Evolutionary conservation across 2,113 vertebrate species (phyloP).

Genomic region (Pontoporia blainvillei): DNA sequence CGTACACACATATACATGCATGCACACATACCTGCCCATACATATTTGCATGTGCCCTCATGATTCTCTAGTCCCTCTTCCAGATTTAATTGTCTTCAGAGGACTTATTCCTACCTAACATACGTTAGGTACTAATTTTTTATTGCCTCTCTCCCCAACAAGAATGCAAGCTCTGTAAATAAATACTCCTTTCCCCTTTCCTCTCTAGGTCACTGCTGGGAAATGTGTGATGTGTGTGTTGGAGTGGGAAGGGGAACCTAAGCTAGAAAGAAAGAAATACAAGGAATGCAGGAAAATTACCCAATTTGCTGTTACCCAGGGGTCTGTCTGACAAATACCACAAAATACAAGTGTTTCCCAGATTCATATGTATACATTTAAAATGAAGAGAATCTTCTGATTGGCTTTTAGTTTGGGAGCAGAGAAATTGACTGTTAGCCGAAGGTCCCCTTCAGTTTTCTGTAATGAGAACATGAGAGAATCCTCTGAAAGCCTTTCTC

Average conservation of each 20-base stretch:
- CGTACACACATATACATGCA: too few relatives aligned
- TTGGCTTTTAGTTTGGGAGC: background rate
- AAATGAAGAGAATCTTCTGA: background rate
- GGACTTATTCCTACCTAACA: background rate
- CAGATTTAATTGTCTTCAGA: background rate
- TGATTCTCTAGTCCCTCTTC: background rate
- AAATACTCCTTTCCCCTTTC: background rate
- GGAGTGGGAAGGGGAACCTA: too few relatives aligned
- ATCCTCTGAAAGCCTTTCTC: background rate
- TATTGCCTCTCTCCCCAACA: background rate
- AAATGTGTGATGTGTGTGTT: background rate
- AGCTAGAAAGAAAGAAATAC: background rate
- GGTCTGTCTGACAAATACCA: background rate
- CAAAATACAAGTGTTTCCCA: background rate
- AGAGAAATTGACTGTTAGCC: background rate
- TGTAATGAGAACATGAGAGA: background rate
- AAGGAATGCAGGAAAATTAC: background rate
- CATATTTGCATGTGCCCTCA: accelerated
- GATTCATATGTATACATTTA: background rate
- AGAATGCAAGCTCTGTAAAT: background rate
- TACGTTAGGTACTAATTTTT: background rate
- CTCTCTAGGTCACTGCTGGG: background rate
- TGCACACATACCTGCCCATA: background rate
- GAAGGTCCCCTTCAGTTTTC: background rate
- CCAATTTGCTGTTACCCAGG: background rate